Percentiles rank a stretch among this genome's conserved stretches.
phyloP scores from a whole-genome alignment of 2,797 vertebrate species.

The Syngnathus acus region DNA sequence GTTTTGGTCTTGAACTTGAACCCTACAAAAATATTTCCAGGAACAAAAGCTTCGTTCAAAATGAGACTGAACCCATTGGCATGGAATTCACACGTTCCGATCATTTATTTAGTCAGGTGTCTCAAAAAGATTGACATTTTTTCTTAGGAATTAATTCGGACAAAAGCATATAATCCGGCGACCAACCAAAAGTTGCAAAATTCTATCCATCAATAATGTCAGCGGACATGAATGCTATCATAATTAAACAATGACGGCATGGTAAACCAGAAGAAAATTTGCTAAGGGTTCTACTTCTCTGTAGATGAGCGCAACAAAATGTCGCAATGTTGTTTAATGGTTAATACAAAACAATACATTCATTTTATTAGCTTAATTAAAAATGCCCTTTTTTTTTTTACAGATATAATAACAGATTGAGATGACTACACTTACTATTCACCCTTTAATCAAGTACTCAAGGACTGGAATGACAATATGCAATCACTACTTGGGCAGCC shows the following conservation, averaged over 20 bases:
- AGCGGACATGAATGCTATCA: constrained; percentile 5
- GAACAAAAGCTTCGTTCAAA: not conserved
- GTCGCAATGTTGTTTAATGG: not conserved
- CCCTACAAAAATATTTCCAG: not conserved
- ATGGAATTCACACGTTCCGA: not conserved
- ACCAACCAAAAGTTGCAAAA: constrained; percentile 13
- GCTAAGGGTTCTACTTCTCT: constrained; percentile 22
- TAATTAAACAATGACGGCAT: constrained; percentile 7
- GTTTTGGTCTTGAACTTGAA: not conserved
- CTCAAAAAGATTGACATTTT: constrained; percentile 7
- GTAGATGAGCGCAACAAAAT: not conserved
- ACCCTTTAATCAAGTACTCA: not conserved
- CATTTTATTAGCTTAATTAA: not conserved
- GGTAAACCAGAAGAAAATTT: constrained; percentile 9
- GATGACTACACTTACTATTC: not conserved
- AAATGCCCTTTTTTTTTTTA: not conserved
- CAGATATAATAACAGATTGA: not conserved
- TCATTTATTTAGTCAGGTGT: constrained; percentile 30
- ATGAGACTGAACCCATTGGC: not conserved
- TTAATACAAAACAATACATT: not conserved
- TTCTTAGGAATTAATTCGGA: constrained; percentile 4
- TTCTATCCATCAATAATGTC: constrained; percentile 5
- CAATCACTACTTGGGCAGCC: not conserved
- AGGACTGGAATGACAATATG: not conserved
- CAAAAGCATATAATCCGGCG: constrained; percentile 9